Evolutionary conservation across 1,140 invertebrate genomes (phyloP), one percentile per base, ranked within the genome.

Genomic region (Eueides isabella): DNA sequence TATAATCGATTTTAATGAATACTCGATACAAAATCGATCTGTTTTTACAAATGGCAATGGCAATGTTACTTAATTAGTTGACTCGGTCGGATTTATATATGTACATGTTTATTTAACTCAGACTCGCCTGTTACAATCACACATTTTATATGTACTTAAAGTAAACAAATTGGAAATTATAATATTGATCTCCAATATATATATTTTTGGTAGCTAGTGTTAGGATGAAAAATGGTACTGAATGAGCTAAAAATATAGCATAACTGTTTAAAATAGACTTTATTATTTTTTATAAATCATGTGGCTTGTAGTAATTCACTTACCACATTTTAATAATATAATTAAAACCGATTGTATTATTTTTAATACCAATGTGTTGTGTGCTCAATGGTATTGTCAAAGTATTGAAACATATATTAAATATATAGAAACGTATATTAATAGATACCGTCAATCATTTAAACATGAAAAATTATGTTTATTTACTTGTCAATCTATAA

Each of bases 31-130:
- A 69, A 69, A 33, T 35, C 62, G 72, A 41, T 48, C 65, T 69
- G 31, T 67, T 68, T 74, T 65, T 74, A 74, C 72, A 74, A 74
- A 74, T 74, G 72, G 72, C 72, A 69, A 33, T 71, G 48, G 23
- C 48, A 55, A 55, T 55, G 48, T 23, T 55, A 55, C 19, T 55
- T 26, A 55, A 23, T 55, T 65, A 44, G 67, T 55, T 68, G 67
- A 69, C 72, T 74, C 67, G 55, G 63, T 74, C 28, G 23, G 67
- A 64, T 65, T 74, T 38, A 33, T 63, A 55, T 74, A 74, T 74
- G 63, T 74, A 74, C 72, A 74, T 28, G 61, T 74, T 68, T 44
- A 62, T 61, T 35, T 62, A 66, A 73, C 44, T 48, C 41, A 44
- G 48, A 26, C 64, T 66, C 35, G 29, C 64, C 64, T 35, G 33